phyloP scores from a whole-genome alignment of 1,140 invertebrate species.

The Coptotermes formosanus region DNA sequence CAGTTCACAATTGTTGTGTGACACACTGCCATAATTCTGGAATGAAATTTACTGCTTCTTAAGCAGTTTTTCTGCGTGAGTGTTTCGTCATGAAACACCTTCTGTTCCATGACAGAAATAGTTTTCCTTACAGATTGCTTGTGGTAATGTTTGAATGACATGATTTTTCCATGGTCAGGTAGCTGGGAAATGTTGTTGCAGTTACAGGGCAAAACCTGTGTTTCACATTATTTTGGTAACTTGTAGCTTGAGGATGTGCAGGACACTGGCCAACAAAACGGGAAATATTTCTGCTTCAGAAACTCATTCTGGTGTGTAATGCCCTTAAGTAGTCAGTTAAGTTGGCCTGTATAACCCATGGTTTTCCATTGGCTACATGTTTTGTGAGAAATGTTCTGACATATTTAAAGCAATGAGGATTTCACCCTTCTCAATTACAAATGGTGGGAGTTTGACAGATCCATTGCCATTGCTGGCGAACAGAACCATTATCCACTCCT shows the following conservation, averaged over 20 bases:
- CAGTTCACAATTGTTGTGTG: too few species aligned
- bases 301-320: background rate
- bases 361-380: constrained; percentile 37
- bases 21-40: too few species aligned
- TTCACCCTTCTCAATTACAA: constrained; percentile 42
- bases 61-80: too few species aligned
- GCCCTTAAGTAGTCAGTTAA: constrained; percentile 27
- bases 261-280: constrained; percentile 42
- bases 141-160: too few species aligned
- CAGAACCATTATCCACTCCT: constrained; percentile 41
- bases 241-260: constrained; percentile 36
- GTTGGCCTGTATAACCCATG: constrained; percentile 42
- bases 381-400: background rate
- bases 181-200: constrained; percentile 43
- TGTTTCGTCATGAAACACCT: too few species aligned
- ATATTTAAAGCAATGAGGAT: constrained; percentile 40
- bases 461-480: constrained; percentile 41
- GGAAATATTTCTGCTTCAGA: constrained; percentile 37
- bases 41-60: too few species aligned
- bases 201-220: constrained; percentile 44
- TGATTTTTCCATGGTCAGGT: constrained; percentile 44
- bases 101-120: too few species aligned
- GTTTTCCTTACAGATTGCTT: too few species aligned
- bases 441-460: constrained; percentile 40
- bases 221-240: constrained; percentile 38